Percentiles rank a stretch among this genome's conserved stretches.
phyloP scores from a whole-genome alignment of 2,113 vertebrate genomes.

The Scytalopus superciliaris region DNA sequence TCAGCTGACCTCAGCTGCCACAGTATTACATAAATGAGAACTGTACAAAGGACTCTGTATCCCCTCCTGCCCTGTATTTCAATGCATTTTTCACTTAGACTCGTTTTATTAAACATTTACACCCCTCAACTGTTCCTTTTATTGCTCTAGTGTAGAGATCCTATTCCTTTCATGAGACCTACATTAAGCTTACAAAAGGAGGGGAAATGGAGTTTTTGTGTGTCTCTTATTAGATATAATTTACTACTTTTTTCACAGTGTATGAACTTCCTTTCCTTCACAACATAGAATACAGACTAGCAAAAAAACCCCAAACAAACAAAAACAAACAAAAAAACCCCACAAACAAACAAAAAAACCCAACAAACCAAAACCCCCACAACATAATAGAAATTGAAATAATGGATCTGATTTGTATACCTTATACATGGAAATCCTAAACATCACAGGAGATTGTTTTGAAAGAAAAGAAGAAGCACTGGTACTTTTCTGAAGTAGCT shows the following conservation, averaged over 20 bases:
- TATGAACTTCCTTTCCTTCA: background rate
- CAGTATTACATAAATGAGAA: background rate
- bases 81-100: background rate
- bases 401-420: background rate
- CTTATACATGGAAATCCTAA: background rate
- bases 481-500: background rate
- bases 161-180: background rate
- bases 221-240: background rate
- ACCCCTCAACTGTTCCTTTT: background rate
- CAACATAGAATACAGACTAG: background rate
- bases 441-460: background rate
- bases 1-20: background rate
- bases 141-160: background rate
- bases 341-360: too few relatives aligned
- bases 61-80: background rate
- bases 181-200: background rate
- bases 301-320: background rate
- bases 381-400: background rate
- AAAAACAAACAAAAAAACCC: background rate
- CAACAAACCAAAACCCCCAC: too few relatives aligned
- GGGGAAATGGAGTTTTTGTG: rapidly evolving
- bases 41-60: background rate
- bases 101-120: background rate
- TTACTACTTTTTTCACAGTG: background rate
- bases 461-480: background rate